Evolutionary conservation across 2,888 invertebrate genomes (phyloP).

Genomic region (Galerucella nymphaeae): DNA sequence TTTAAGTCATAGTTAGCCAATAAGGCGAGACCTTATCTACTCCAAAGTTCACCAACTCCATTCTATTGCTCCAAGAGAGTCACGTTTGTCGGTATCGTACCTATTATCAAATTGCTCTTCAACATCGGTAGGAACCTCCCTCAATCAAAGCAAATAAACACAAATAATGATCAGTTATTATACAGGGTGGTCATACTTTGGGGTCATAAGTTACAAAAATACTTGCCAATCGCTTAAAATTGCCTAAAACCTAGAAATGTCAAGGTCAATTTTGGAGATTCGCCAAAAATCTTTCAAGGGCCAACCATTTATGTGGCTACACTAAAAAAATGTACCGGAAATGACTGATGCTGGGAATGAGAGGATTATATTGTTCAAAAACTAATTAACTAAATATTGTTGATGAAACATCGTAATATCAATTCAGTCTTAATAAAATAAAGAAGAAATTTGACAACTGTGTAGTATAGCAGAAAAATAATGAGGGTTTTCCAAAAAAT

Average conservation of each 20-base stretch:
- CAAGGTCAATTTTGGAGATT: no score
- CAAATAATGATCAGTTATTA: no score
- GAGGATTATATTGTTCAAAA: neutral
- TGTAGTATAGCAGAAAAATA: slow-evolving; percentile 3
- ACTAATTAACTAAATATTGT: neutral
- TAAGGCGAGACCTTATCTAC: neutral
- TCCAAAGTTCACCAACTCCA: neutral
- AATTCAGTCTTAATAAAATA: neutral
- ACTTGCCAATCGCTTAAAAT: no score
- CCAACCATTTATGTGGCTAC: no score
- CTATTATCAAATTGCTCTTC: neutral
- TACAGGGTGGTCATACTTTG: neutral
- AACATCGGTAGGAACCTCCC: neutral
- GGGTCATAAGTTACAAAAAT: neutral
- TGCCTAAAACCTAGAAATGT: no score
- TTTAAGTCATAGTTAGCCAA: neutral
- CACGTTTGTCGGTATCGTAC: neutral
- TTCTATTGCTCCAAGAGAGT: neutral
- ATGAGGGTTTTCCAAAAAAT: slow-evolving; percentile 10
- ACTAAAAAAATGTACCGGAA: no score
- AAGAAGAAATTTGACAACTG: neutral
- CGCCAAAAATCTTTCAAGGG: no score
- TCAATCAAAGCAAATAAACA: neutral
- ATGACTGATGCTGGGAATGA: no score
- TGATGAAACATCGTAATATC: neutral